Conservation (phyloP, 2,113 vertebrate species). For the Ursus arctos region DNA sequence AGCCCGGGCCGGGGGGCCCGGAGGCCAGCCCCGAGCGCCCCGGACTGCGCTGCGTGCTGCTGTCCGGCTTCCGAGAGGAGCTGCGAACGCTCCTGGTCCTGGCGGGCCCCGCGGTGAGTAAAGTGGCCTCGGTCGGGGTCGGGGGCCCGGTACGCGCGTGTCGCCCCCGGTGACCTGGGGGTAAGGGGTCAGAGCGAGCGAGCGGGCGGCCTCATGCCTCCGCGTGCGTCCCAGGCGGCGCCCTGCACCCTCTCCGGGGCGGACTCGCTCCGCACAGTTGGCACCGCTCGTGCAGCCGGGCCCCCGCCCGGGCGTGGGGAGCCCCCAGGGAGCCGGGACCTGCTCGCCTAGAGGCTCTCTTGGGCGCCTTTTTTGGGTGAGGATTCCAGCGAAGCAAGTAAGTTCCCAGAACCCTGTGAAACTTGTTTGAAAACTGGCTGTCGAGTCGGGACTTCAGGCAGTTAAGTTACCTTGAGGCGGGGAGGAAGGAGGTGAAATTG, state of each 20-base stretch:
- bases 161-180: background rate
- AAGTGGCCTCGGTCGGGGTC: background rate
- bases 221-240: background rate
- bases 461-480: background rate
- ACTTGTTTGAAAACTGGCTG: background rate
- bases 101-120: slow-evolving; percentile 74
- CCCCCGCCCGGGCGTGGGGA: rapidly evolving
- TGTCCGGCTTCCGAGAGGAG: background rate
- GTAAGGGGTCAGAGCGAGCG: no score
- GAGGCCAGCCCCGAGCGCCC: slow-evolving; percentile 24
- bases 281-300: background rate
- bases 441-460: background rate
- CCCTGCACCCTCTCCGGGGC: rapidly evolving
- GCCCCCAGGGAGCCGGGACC: background rate
- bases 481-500: no score
- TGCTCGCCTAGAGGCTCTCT: rapidly evolving
- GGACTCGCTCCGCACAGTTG: rapidly evolving
- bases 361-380: background rate
- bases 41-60: slow-evolving; percentile 74
- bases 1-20: no score
- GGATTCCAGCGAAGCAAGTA: rapidly evolving
- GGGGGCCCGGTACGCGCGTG: rapidly evolving
- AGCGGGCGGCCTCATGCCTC: background rate
- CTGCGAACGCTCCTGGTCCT: background rate
- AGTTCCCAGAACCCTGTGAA: no score